phyloP scores from a whole-genome alignment of 2,797 vertebrate genomes.

The Rhodeus uyekii region DNA sequence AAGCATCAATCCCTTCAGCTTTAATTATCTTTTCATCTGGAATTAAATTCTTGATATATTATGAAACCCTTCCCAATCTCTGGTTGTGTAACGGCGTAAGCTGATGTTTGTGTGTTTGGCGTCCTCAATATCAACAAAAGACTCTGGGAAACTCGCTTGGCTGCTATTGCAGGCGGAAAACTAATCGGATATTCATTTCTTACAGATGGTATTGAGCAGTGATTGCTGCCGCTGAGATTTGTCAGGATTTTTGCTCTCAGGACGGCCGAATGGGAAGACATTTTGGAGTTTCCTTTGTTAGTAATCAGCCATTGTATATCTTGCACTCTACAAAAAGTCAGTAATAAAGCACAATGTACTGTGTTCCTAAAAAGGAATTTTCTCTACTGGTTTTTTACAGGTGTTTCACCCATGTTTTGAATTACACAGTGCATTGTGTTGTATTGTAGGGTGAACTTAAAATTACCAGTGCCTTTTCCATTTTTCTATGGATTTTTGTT shows the following conservation, averaged over 20 bases:
- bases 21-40: conserved; percentile 46
- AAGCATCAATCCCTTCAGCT: conserved; percentile 51
- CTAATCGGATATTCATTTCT: conserved; percentile 51
- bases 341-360: not conserved
- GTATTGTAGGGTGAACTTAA: not conserved
- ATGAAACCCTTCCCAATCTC: conserved; percentile 45
- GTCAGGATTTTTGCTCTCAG: not conserved
- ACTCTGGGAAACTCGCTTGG: conserved; percentile 22
- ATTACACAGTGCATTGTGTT: not conserved
- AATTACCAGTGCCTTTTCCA: not conserved
- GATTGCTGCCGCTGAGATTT: conserved; percentile 24
- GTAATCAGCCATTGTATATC: not conserved
- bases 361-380: not conserved
- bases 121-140: conserved; percentile 51
- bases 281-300: not conserved
- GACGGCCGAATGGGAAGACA: not conserved
- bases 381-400: not conserved
- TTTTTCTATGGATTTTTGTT: not conserved
- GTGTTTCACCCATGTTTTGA: not conserved
- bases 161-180: conserved; percentile 44
- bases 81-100: conserved; percentile 62
- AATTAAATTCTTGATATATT: conserved; percentile 53
- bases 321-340: not conserved
- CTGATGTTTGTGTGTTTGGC: conserved; percentile 56
- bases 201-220: conserved; percentile 50